Evolutionary conservation across 2,113 vertebrate genomes (phyloP).

Genomic region (Myrmecobius fasciatus): DNA sequence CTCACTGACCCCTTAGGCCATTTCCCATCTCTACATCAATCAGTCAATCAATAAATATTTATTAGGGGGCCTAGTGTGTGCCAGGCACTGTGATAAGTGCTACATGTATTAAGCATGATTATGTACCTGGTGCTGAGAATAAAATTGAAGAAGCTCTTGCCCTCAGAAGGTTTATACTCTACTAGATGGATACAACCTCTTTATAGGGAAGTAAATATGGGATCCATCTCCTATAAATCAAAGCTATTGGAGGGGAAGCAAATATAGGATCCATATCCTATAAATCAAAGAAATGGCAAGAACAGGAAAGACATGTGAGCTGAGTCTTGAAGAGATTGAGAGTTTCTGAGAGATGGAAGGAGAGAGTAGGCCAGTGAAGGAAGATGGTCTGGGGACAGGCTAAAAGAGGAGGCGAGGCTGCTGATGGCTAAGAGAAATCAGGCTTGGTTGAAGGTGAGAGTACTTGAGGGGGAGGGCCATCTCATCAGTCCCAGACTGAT

Average conservation of each 20-base stretch:
- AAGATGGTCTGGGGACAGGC: too few species aligned
- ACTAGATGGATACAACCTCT: not conserved
- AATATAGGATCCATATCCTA: too few species aligned
- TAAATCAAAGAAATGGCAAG: not conserved
- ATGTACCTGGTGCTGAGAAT: not conserved
- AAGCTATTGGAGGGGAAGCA: not conserved
- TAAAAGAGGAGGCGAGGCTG: not conserved
- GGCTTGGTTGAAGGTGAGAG: not conserved
- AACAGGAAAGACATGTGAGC: not conserved
- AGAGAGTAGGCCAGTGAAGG: not conserved
- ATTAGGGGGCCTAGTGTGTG: not conserved
- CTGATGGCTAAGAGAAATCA: not conserved
- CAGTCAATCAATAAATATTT: not conserved
- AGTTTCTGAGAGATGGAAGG: not conserved
- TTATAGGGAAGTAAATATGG: not conserved
- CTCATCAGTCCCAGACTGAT: not conserved
- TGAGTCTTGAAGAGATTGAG: not conserved
- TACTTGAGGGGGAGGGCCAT: not conserved
- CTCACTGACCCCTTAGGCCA: not conserved
- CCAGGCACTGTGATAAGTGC: too few species aligned
- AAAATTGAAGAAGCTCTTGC: not conserved
- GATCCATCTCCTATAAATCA: not conserved
- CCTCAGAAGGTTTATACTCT: not conserved
- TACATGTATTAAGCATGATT: not conserved
- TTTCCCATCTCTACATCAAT: not conserved